Conservation (phyloP, 1,140 invertebrate genomes). For the Aphaenogaster floridana region DNA sequence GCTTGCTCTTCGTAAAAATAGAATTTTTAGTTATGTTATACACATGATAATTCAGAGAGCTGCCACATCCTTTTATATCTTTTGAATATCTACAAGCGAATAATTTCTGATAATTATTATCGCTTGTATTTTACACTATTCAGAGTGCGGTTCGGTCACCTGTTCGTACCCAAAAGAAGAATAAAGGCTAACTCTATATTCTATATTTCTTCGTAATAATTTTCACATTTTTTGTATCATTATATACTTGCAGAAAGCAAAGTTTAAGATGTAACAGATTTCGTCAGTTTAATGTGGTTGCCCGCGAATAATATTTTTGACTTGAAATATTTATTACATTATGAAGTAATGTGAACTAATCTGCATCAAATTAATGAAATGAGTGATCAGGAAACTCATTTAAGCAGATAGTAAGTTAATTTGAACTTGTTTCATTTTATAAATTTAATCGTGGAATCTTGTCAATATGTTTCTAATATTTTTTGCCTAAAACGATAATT, state of each 20-base stretch:
- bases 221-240: neutral
- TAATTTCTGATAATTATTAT: neutral
- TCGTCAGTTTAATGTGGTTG: neutral
- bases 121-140: neutral
- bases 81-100: slow-evolving; percentile 8
- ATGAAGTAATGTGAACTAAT: neutral
- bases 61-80: neutral
- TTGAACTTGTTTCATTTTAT: neutral
- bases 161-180: neutral
- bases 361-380: slow-evolving; percentile 17
- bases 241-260: neutral
- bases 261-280: neutral
- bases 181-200: neutral
- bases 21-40: slow-evolving; percentile 10
- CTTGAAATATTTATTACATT: neutral
- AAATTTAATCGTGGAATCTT: slow-evolving; percentile 1
- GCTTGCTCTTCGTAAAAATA: slow-evolving; percentile 9
- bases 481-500: neutral
- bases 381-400: neutral
- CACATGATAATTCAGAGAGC: neutral
- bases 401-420: neutral
- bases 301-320: neutral
- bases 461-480: neutral
- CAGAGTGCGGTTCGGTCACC: neutral
- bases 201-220: neutral